A percentile compares a stretch with the other conserved stretches of the same genome.
These are phyloP conservation scores for Otolemur garnettii DNA, from an alignment of 2,113 vertebrate species.

Conservation along the genomic window DNA sequence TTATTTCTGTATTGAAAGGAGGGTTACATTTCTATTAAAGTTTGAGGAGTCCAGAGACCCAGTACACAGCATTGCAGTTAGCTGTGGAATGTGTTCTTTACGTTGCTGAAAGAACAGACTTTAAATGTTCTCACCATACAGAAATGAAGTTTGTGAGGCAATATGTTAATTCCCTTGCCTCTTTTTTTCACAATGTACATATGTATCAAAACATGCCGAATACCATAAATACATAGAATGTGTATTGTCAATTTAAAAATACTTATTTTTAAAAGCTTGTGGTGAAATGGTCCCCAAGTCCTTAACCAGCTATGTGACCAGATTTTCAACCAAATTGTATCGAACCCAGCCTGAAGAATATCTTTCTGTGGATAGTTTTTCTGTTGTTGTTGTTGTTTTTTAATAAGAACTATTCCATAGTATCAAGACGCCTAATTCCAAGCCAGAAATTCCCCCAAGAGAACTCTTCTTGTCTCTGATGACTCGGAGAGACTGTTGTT, in stretches of 20 bases:
- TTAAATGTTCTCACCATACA: neutral
- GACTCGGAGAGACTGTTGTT: too few species aligned
- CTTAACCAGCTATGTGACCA: neutral
- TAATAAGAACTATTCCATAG: neutral
- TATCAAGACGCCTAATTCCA: neutral
- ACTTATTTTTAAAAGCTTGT: neutral
- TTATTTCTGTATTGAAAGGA: neutral
- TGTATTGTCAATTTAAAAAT: neutral
- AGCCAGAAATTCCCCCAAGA: neutral
- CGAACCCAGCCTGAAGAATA: neutral
- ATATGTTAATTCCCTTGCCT: neutral
- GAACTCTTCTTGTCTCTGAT: neutral
- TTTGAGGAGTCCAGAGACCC: neutral
- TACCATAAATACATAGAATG: neutral
- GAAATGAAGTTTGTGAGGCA: neutral
- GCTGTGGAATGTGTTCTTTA: too few species aligned
- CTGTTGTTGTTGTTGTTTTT: neutral
- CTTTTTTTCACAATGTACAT: neutral
- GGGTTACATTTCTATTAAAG: too few species aligned
- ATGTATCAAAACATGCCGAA: neutral
- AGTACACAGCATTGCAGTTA: too few species aligned
- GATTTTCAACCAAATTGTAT: neutral
- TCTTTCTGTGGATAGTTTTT: neutral
- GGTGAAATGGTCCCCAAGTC: neutral
- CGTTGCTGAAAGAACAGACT: neutral